Evolutionary conservation across 2,888 invertebrate genomes (phyloP), one percentile per base, ranked within the genome.

Genomic region (Agrypnus murinus): DNA sequence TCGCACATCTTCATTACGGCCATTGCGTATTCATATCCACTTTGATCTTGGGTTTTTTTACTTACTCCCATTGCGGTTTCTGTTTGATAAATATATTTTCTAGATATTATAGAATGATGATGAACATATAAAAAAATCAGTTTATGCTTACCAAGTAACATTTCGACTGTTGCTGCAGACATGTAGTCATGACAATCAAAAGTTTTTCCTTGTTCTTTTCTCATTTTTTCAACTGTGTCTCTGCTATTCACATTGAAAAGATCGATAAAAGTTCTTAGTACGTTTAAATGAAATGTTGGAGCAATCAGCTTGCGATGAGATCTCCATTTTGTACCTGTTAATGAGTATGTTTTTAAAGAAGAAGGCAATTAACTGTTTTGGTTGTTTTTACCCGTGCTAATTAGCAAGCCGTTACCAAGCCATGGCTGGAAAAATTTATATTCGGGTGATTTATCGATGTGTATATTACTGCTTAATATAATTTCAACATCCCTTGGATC

Each of bases 1-100:
- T 94, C 93, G 79, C 94, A 94, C 94, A 95, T 93, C 81, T 95
- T 94, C 94, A 95, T 95, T 3, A 95, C 95, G 71, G 95, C 95
- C 91, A 93, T 91, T 0, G 95, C 95, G 78, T 95, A 95, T 84
- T 95, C 94, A 79, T 91, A 93, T 45, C 94, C 94, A 74, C 93
- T 93, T 81, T 91, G 91, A 76, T 92, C 93, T 85, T 95, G 95
- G 0, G 94, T 94, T 74, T 89, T 90, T 83, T 94, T 94, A 78
- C 92, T 94, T 0, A 95, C 95, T 59, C 95, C 95, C 95, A 95
- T 95, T 0, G 94, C 95, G 38, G 95, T 95, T 88, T 95, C 95
- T 92, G 19, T 10, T 43, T 45, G 2, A 25, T 25, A 5, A 25
- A 25, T 17, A 5, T 36, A 8, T 38, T 38, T 38, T 38, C 7